Conservation (phyloP, 1,140 invertebrate species). For the Brachionus asplanchnoidis region DNA sequence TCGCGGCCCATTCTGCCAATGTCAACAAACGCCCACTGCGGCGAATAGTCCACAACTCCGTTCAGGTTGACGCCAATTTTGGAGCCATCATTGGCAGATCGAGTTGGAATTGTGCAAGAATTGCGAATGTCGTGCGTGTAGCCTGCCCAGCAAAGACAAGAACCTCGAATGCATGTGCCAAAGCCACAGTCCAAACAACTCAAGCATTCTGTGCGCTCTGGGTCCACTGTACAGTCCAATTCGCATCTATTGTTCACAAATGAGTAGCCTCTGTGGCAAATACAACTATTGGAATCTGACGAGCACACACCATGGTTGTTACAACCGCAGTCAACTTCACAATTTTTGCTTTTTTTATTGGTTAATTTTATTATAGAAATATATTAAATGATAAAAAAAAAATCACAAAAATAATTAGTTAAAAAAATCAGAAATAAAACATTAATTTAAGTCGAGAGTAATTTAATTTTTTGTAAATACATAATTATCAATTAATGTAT, state of each 20-base stretch:
- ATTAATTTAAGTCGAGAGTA: too few species aligned
- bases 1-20: slow-evolving; percentile 45
- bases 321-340: slow-evolving; percentile 14
- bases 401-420: too few species aligned
- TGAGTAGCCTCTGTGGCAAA: neutral
- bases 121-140: neutral
- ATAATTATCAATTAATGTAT: too few species aligned
- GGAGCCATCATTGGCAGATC: slow-evolving; percentile 1
- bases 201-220: neutral
- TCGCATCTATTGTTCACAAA: neutral
- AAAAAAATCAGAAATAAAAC: too few species aligned
- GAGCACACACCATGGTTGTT: neutral
- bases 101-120: neutral
- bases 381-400: too few species aligned
- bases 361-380: too few species aligned
- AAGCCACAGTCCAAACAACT: neutral
- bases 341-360: too few species aligned
- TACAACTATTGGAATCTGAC: neutral
- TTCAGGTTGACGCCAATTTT: slow-evolving; percentile 46
- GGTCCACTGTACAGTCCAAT: slow-evolving; percentile 2
- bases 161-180: neutral
- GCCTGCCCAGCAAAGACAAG: neutral
- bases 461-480: too few species aligned
- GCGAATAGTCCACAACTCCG: slow-evolving; percentile 46
- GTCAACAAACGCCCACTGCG: slow-evolving; percentile 47